A percentile compares a stretch with the other conserved stretches of the same genome.
phyloP scores from a whole-genome alignment of 2,797 vertebrate genomes.

The Danio albolineatus region DNA sequence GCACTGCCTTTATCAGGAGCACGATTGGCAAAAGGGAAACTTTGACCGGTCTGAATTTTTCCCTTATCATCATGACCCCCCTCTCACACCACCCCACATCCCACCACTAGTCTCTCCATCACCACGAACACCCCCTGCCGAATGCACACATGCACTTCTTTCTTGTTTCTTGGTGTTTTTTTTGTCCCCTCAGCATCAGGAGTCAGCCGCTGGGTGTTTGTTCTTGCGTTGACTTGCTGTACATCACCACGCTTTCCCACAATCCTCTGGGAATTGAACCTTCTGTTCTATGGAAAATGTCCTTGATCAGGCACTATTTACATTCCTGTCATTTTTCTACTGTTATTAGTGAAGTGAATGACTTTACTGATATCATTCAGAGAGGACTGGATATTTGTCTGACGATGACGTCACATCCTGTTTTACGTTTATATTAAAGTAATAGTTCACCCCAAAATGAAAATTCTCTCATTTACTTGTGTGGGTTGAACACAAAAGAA shows the following conservation, averaged over 20 bases:
- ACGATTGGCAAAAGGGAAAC: slow-evolving; percentile 92
- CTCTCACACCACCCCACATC: slow-evolving; percentile 63
- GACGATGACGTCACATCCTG: slow-evolving; percentile 36
- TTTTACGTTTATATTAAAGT: background rate
- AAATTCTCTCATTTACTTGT: no score
- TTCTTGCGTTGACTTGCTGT: slow-evolving; percentile 57
- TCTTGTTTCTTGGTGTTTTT: slow-evolving; percentile 35
- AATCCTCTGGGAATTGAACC: slow-evolving; percentile 46
- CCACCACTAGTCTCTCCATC: slow-evolving; percentile 76
- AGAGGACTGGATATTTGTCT: slow-evolving; percentile 6
- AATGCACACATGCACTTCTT: slow-evolving; percentile 49
- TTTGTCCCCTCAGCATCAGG: slow-evolving; percentile 61
- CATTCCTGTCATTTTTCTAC: slow-evolving; percentile 61
- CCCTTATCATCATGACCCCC: slow-evolving; percentile 84
- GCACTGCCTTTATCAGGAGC: slow-evolving; percentile 91
- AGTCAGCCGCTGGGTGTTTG: slow-evolving; percentile 61
- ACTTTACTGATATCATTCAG: background rate
- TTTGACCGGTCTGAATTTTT: slow-evolving; percentile 90
- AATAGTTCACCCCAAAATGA: no score
- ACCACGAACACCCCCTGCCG: slow-evolving; percentile 64
- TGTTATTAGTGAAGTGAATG: slow-evolving; percentile 29
- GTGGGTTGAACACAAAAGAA: no score
- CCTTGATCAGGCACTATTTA: slow-evolving; percentile 50
- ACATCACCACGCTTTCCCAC: slow-evolving; percentile 60
- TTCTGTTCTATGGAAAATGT: slow-evolving; percentile 55